Conservation (phyloP, 2,888 invertebrate genomes). For the Eupelmus urozonus region DNA sequence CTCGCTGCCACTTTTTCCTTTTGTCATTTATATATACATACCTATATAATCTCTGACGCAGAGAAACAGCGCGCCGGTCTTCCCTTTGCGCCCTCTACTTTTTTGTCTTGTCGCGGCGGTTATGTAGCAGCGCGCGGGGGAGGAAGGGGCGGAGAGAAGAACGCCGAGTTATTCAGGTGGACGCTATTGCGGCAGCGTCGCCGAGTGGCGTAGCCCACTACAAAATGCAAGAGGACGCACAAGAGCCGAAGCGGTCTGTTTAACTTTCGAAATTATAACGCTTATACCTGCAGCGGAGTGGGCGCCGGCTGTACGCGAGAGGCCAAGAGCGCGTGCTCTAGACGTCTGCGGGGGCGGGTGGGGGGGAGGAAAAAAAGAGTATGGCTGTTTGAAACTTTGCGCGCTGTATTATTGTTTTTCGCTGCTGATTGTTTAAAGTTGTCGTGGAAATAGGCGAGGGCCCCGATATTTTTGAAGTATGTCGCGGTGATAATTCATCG, state of each 20-base stretch:
- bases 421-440: no score
- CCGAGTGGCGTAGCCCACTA: neutral
- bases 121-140: neutral
- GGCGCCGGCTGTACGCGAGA: neutral
- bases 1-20: neutral
- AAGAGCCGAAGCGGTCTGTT: constrained; percentile 17
- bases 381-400: neutral
- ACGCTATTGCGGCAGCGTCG: constrained; percentile 2
- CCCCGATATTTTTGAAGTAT: no score
- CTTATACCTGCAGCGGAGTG: neutral
- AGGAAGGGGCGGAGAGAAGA: no score
- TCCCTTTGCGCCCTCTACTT: neutral
- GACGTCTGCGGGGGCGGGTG: no score
- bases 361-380: neutral
- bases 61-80: neutral
- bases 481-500: no score
- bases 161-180: constrained; percentile 31
- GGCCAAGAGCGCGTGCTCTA: no score
- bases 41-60: constrained; percentile 1
- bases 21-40: neutral
- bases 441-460: no score
- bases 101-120: constrained; percentile 2
- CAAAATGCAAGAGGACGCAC: constrained; percentile 36
- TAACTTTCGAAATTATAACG: constrained; percentile 43
- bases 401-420: neutral